Percentiles rank a stretch among this genome's conserved stretches.
phyloP scores from a whole-genome alignment of 2,113 vertebrate genomes.

The Lutjanus erythropterus region DNA sequence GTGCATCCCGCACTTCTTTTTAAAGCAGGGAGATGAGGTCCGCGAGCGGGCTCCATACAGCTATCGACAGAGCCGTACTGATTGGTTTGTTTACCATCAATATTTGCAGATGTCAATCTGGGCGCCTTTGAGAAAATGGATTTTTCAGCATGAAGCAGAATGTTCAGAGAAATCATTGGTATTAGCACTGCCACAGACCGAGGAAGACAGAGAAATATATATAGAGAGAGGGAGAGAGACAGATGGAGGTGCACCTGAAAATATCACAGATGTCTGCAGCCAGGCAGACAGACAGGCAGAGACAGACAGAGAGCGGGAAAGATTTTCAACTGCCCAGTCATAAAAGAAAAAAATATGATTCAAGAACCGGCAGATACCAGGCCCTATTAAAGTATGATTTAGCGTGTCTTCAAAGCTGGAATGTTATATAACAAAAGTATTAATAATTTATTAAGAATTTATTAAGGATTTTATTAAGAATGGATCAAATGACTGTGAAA shows the following conservation, averaged over 20 bases:
- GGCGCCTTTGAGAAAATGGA: constrained; percentile 76
- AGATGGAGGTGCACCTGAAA: constrained; percentile 19
- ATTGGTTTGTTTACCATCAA: constrained; percentile 82
- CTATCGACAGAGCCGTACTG: constrained; percentile 60
- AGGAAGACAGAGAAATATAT: constrained; percentile 16
- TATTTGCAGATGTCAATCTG: constrained; percentile 81
- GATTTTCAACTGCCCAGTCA: too few species aligned
- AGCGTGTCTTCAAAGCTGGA: background rate
- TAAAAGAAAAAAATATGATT: too few species aligned
- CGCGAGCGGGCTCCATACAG: constrained; percentile 38
- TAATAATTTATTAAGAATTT: background rate
- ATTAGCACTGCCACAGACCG: constrained; percentile 39
- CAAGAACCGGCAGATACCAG: too few species aligned
- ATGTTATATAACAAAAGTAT: background rate
- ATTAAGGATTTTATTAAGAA: too few species aligned
- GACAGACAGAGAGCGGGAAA: background rate
- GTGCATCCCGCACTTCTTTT: constrained; percentile 55
- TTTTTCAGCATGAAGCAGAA: constrained; percentile 75
- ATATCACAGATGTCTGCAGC: constrained; percentile 10
- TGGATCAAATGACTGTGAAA: background rate
- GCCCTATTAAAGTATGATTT: too few species aligned
- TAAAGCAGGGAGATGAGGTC: constrained; percentile 64
- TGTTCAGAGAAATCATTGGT: constrained; percentile 68
- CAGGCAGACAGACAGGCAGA: constrained; percentile 5
- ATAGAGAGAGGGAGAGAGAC: background rate